Evolutionary conservation across 2,797 vertebrate species (phyloP), one percentile per base, ranked within the genome.

Genomic region (Neosilurus hyrtlii): DNA sequence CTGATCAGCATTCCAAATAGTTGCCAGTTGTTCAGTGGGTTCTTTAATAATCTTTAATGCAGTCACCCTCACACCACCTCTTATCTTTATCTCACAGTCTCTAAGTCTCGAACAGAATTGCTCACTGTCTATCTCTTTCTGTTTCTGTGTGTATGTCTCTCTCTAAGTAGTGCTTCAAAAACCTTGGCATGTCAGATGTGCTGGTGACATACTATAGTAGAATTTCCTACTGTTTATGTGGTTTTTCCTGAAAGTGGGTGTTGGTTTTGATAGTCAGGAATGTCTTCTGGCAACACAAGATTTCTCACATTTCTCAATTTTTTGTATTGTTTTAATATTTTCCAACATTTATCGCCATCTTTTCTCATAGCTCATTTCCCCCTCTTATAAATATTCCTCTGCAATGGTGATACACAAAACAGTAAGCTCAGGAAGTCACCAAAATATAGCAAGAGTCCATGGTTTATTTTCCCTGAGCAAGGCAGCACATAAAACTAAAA

Each of bases 1-100:
- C 84, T 82, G 89, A 88, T 87, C 86, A 87, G 88, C 87, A 87
- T 92, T 90, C 91, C 89, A 62, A 86, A 83, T 62, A 83, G 65
- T 80, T 86, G 86, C 85, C 88, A 90, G 90, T 88, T 91, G 86
- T 93, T 92, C 92, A 92, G 91, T 92, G 89, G 90, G 85, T 73
- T 87, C 85, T 56, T 90, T 79, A 88, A 87, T 88, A 90, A 90
- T 43, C 43, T 43, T 43, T 43, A 43, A 4, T 5, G 8, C 43
- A 43, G 4, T 43, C 8, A 8, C 8, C 43, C 43, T 20, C 57
- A 57, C 56, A 18, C 35, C 12, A 68, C 30, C 30, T 30, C 30
- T 30, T 30, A 30, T 79, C 71, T 82, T 52, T 67, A 18, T 75
- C 37, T 63, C 71, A 66, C 26, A 26, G 35, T 71, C 86, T 85